A percentile compares a stretch with the other conserved stretches of the same genome.
phyloP scores from a whole-genome alignment of 2,797 vertebrate genomes.

The Lacerta bilineata region DNA sequence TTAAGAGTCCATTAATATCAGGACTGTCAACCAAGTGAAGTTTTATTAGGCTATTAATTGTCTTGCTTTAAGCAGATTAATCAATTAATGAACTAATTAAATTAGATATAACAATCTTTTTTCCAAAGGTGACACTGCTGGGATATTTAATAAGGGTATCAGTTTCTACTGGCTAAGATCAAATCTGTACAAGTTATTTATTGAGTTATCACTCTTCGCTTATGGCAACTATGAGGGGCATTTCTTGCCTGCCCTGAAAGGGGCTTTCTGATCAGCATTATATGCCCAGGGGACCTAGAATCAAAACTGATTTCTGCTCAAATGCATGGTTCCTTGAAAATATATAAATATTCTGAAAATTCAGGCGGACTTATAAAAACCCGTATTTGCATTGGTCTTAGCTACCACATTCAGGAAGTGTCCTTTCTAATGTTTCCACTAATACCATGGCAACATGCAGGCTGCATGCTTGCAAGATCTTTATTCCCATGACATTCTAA shows the following conservation, averaged over 20 bases:
- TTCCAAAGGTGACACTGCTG: constrained; percentile 1
- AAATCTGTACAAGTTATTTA: background rate
- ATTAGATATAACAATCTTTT: constrained; percentile 11
- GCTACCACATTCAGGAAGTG: background rate
- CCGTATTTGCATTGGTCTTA: background rate
- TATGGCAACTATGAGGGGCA: background rate
- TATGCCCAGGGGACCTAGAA: background rate
- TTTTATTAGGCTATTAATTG: constrained; percentile 34
- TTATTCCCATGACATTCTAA: background rate
- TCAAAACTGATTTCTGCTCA: background rate
- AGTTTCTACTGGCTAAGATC: background rate
- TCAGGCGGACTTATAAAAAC: background rate
- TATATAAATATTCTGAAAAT: background rate
- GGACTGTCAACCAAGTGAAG: constrained; percentile 5
- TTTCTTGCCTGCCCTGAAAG: background rate
- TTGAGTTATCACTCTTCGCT: background rate
- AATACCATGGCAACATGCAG: background rate
- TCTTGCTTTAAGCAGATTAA: constrained; percentile 36
- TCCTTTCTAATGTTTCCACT: background rate
- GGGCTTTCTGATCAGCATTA: background rate
- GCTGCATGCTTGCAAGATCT: background rate
- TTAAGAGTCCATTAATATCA: constrained; percentile 31
- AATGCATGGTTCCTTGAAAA: background rate
- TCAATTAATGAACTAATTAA: constrained; percentile 35
- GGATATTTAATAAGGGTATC: background rate